These are phyloP conservation scores for Tillus elongatus DNA, from an alignment of 2,888 invertebrate species.

Conservation along the genomic window DNA sequence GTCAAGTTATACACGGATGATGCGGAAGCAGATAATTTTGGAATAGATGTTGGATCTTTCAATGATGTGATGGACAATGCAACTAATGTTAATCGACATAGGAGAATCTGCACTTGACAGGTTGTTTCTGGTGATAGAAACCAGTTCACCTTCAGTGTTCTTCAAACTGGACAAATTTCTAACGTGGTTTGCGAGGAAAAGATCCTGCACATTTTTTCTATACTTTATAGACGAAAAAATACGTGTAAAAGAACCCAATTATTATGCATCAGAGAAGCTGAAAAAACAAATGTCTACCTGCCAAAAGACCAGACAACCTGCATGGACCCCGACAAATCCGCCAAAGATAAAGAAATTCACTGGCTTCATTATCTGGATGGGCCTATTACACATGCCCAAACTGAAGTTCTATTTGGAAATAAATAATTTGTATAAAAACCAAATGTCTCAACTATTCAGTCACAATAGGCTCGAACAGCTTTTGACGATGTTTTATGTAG, in stretches of 20 bases:
- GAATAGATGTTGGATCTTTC: too few relatives aligned
- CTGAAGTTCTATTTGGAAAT: too few relatives aligned
- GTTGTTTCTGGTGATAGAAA: background rate
- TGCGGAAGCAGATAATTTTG: too few relatives aligned
- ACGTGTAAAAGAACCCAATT: background rate
- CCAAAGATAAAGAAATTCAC: conserved; percentile 1
- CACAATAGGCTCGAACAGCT: too few relatives aligned
- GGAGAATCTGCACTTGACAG: conserved; percentile 2
- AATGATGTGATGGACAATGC: too few relatives aligned
- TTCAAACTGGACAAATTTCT: background rate
- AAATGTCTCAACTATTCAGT: too few relatives aligned
- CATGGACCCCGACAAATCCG: conserved; percentile 3
- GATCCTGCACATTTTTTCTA: background rate
- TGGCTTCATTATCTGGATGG: too few relatives aligned
- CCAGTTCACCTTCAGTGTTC: conserved; percentile 1
- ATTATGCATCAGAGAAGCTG: background rate
- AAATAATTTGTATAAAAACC: too few relatives aligned
- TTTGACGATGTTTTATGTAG: too few relatives aligned
- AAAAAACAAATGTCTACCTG: background rate
- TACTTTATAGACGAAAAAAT: background rate
- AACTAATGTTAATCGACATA: conserved; percentile 1
- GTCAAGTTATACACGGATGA: too few relatives aligned
- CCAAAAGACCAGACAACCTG: background rate
- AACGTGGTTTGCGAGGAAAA: conserved; percentile 2
- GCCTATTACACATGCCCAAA: too few relatives aligned